A percentile compares a stretch with the other conserved stretches of the same genome.
phyloP scores from a whole-genome alignment of 2,888 invertebrate species.

The Chrysolina americana region DNA sequence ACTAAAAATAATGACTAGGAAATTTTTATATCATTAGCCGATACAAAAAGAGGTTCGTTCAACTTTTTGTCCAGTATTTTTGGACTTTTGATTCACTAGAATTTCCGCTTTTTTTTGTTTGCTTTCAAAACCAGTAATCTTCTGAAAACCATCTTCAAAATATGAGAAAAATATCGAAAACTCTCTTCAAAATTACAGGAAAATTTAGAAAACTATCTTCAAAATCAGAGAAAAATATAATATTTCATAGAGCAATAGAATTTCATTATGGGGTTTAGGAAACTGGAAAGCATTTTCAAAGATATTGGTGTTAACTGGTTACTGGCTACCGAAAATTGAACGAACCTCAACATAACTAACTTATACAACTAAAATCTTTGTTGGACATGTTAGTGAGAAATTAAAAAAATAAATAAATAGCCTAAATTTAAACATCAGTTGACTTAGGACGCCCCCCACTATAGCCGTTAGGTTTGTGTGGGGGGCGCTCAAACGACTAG shows the following conservation, averaged over 20 bases:
- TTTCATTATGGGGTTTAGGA: no score
- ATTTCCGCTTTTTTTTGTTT: no score
- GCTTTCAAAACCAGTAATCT: no score
- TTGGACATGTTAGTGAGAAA: conserved; percentile 40
- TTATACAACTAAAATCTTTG: conserved; percentile 48
- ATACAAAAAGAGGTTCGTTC: conserved; percentile 57
- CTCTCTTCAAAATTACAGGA: no score
- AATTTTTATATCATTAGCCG: conserved; percentile 67
- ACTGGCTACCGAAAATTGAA: conserved; percentile 21
- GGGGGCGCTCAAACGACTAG: conserved; percentile 55
- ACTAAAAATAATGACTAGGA: conserved; percentile 64
- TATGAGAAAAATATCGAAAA: no score
- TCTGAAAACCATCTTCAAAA: no score
- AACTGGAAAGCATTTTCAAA: neutral
- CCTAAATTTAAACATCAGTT: conserved; percentile 54
- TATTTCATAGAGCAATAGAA: no score
- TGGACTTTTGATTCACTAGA: no score
- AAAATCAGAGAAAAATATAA: no score
- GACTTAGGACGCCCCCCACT: conserved; percentile 52
- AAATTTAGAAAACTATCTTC: no score
- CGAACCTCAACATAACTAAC: conserved; percentile 52
- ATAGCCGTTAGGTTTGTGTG: conserved; percentile 25
- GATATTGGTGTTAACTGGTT: neutral
- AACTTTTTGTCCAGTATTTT: neutral
- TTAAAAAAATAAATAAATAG: conserved; percentile 56